Base-by-base conservation (phyloP, 2,113 vertebrate genomes). In the Caranx ignobilis region DNA sequence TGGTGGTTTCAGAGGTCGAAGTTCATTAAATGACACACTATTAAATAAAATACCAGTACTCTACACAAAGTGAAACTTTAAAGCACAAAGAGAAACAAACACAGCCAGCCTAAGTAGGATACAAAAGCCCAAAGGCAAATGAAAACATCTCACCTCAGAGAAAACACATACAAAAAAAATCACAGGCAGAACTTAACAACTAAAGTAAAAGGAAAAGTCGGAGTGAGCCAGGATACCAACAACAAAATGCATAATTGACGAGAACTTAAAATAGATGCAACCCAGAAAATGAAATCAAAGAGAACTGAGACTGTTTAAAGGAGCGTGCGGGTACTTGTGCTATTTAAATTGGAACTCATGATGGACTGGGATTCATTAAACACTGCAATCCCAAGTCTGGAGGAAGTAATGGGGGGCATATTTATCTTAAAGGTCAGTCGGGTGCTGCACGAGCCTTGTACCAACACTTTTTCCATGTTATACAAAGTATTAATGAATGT, bases 201-300 rank as follows among this genome's bases (percentile, higher is more conserved):
- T 72, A 19, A 81, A 78, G 48, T 76, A 26, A 77, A 70, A 55
- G 63, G 54, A 73, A 64, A 71, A 74, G 66, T 56, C 39, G 48
- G 68, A 72, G 60, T 41, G 73, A 85, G 72, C 57, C 79, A 81
- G 77, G 77, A 80, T 73, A 66, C 77, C 63, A 78, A 85, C 88
- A 87, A 86, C 75, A 85, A 89, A 82, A 83, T 87, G 71, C 84
- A 89, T 87, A 90, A 91, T 88, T 90, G 86, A 88, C 75, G 85
- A 87, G 80, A 85, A 89, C 88, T 66, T 86, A 83, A 92, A 92
- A 92, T 90, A 90, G 90, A 75, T 52, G 32, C 73, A 89, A 88
- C 83, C 81, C 64, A 92, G 81, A 91, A 89, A 85, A 73, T 82
- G 64, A 85, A 80, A 89, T 85, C 84, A 89, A 86, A 90, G 81